Evolutionary conservation across 2,888 invertebrate species (phyloP).

Genomic region (Vesta saturnalis): DNA sequence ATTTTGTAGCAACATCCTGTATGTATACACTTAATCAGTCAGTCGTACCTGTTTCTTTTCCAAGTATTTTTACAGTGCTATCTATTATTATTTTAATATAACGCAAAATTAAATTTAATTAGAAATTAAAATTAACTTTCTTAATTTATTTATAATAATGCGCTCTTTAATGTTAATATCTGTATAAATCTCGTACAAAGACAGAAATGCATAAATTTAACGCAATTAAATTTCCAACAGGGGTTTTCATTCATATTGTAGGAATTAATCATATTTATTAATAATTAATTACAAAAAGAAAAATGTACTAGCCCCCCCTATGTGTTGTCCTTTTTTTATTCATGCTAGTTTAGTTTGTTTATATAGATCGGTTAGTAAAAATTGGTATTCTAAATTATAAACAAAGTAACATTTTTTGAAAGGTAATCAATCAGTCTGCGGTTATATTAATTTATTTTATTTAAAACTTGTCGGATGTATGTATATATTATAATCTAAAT

Average conservation of each 20-base stretch:
- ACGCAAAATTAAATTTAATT: too few relatives aligned
- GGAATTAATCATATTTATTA: not conserved
- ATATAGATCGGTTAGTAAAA: not conserved
- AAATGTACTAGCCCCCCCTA: too few relatives aligned
- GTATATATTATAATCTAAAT: not conserved
- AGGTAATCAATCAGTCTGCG: conserved; percentile 37
- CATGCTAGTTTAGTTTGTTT: too few relatives aligned
- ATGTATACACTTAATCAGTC: not conserved
- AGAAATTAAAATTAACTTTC: not conserved
- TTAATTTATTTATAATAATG: not conserved
- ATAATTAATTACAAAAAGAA: not conserved
- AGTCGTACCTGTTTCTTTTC: not conserved
- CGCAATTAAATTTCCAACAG: not conserved
- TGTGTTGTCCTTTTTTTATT: too few relatives aligned
- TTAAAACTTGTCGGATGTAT: conserved; percentile 3
- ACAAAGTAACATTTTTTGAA: conserved; percentile 24
- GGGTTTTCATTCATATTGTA: not conserved
- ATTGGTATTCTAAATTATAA: conserved; percentile 9
- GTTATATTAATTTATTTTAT: conserved; percentile 28
- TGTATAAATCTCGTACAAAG: not conserved
- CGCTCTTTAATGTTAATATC: not conserved
- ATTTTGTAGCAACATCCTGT: not conserved
- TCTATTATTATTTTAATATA: too few relatives aligned
- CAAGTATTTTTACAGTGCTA: too few relatives aligned
- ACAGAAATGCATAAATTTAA: not conserved